A percentile compares a stretch with the other conserved stretches of the same genome.
Conservation (phyloP, 2,888 invertebrate genomes). For the Gymnocheta viridis region DNA sequence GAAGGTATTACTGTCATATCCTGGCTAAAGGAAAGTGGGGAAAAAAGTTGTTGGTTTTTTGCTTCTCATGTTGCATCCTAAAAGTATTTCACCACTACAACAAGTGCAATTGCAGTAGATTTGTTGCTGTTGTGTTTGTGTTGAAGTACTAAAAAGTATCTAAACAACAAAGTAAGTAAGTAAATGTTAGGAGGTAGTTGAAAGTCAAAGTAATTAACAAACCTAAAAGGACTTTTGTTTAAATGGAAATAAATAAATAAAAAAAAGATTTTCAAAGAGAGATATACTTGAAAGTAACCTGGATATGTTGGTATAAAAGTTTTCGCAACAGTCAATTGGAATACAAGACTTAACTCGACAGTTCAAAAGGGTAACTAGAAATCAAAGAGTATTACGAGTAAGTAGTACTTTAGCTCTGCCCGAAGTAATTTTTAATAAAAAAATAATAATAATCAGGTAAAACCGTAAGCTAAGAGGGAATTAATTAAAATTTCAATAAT, state of each 20-base stretch:
- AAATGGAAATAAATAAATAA: constrained; percentile 9
- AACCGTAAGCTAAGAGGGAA: not conserved
- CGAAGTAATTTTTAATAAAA: not conserved
- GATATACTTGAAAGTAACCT: constrained; percentile 47
- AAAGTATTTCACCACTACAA: constrained; percentile 40
- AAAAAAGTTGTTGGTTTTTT: not conserved
- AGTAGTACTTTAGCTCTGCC: not conserved
- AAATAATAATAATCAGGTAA: not conserved
- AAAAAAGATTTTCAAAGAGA: constrained; percentile 32
- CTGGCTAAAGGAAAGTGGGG: not conserved
- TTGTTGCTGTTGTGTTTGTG: constrained; percentile 18
- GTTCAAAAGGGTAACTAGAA: constrained; percentile 16
- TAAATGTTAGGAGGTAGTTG: constrained; percentile 41
- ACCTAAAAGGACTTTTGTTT: constrained; percentile 49
- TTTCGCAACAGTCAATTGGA: constrained; percentile 38
- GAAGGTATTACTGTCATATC: not conserved
- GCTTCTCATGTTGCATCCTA: constrained; percentile 32
- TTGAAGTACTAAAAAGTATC: constrained; percentile 47
- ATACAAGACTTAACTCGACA: constrained; percentile 16
- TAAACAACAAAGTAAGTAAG: constrained; percentile 64
- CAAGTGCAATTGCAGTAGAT: constrained; percentile 50
- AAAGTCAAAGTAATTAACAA: constrained; percentile 67
- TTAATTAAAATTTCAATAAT: not conserved
- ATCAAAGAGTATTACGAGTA: constrained; percentile 32
- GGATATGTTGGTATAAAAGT: constrained; percentile 8